These are phyloP conservation scores for Oryzias javanicus DNA, from an alignment of 2,113 vertebrate genomes.

Conservation along the genomic window DNA sequence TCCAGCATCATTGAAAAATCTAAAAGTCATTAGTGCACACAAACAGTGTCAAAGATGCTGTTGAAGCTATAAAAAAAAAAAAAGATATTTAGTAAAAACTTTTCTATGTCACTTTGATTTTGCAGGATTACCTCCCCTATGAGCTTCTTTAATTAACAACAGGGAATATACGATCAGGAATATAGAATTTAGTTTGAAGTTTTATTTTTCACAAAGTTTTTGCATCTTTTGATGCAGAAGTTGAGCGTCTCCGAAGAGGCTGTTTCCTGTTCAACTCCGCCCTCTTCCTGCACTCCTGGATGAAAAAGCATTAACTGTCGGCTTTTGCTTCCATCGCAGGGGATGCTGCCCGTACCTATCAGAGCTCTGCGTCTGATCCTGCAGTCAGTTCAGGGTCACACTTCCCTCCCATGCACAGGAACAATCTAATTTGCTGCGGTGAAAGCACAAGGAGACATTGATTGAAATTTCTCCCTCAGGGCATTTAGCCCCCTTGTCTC, in stretches of 20 bases:
- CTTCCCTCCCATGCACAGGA: conserved; percentile 68
- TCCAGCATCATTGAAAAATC: conserved; percentile 58
- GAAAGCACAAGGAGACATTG: conserved; percentile 83
- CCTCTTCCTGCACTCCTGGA: conserved; percentile 1
- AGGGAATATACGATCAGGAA: no score
- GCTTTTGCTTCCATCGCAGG: conserved; percentile 13
- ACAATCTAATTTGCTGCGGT: conserved; percentile 78
- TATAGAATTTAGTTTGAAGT: no score
- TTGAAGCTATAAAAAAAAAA: no score
- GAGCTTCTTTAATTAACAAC: no score
- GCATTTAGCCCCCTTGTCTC: conserved; percentile 71
- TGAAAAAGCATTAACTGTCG: conserved; percentile 3
- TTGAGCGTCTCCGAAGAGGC: neutral
- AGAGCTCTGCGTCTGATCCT: conserved; percentile 61
- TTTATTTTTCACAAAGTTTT: no score
- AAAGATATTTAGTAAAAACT: no score
- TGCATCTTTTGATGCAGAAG: no score
- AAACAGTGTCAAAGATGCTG: no score
- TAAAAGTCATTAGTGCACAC: neutral
- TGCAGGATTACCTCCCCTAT: no score
- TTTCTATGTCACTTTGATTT: no score
- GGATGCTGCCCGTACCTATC: conserved; percentile 61
- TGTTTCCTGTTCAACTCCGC: neutral
- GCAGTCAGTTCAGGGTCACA: conserved; percentile 76
- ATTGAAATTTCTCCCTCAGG: conserved; percentile 78